Base-by-base conservation (phyloP, 2,888 invertebrate genomes). In the Lasioglossum zephyrum region DNA sequence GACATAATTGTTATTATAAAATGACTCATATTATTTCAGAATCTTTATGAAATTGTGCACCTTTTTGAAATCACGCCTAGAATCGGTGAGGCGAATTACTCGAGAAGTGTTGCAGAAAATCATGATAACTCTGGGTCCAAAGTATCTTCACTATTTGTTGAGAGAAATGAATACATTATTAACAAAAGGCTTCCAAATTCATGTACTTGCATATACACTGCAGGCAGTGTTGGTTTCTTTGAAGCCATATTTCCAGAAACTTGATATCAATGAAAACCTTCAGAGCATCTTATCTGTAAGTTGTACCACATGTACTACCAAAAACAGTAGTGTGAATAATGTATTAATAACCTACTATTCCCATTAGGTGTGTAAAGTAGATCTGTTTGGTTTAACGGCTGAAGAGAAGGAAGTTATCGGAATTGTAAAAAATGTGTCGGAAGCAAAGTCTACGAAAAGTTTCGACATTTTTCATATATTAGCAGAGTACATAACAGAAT, bases 81-180 rank as follows among this genome's bases (percentile, higher is more conserved):
- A 98, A 90, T 98, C 98, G 92, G 98, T 99, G 4, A 96, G 99
- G 69, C 97, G 98, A 93, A 96, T 97, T 0, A 97, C 99, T 0
- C 96, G 99, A 53, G 98, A 98, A 94, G 98, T 98, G n/a, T 96
- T 99, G n/a, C 97, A 98, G 90, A 98, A 98, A 95, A 98, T 99
- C 44, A 97, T 99, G 97, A 93, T 97, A 0, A 97, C 98, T 0
- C 96, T 99, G 13, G 99, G 99, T 0, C 97, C 98, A 0, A 95
- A 96, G 26, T 98, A 98, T 95, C 96, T 99, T 85, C 96, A 97
- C 11, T 96, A 97, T 91, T 95, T 99, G 39, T 95, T 99, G 18
- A 97, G 97, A 85, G 98, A 99, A 95, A 96, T 99, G 94, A 97
- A 97, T 57, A 95, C 97, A 6, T 95, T 98, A 36, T 96, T 99